Conservation (phyloP, 2,113 vertebrate genomes). For the Vombatus ursinus region DNA sequence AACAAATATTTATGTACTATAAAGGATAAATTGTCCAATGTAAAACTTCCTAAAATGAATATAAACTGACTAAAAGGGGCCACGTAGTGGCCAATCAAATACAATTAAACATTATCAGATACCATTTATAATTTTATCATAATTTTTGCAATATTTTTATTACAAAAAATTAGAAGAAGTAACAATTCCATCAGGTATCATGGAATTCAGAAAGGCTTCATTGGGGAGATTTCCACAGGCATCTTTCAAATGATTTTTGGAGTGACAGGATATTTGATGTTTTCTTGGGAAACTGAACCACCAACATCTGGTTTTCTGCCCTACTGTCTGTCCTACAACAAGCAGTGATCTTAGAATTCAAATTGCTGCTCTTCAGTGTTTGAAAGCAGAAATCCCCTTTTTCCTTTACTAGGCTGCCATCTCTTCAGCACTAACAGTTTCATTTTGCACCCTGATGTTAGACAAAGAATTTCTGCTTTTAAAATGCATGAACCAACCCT, state of each 20-base stretch:
- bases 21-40: background rate
- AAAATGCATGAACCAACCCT: conserved; percentile 69
- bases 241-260: conserved; percentile 14
- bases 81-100: conserved; percentile 9
- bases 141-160: conserved; percentile 25
- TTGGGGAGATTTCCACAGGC: background rate
- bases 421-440: conserved; percentile 46
- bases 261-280: background rate
- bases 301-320: background rate
- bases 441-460: conserved; percentile 31
- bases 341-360: conserved; percentile 38
- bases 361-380: conserved; percentile 23
- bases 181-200: background rate
- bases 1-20: background rate
- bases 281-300: conserved; percentile 32
- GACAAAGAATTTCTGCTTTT: conserved; percentile 56
- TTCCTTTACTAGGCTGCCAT: conserved; percentile 54
- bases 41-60: background rate
- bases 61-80: background rate
- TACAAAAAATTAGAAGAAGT: conserved; percentile 14
- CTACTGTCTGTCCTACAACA: background rate
- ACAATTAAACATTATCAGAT: background rate
- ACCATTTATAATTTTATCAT: background rate
- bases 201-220: conserved; percentile 1
- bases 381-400: conserved; percentile 50